These are phyloP conservation scores for Phyllostomus discolor DNA, from an alignment of 2,113 vertebrate species.

Conservation along the genomic window DNA sequence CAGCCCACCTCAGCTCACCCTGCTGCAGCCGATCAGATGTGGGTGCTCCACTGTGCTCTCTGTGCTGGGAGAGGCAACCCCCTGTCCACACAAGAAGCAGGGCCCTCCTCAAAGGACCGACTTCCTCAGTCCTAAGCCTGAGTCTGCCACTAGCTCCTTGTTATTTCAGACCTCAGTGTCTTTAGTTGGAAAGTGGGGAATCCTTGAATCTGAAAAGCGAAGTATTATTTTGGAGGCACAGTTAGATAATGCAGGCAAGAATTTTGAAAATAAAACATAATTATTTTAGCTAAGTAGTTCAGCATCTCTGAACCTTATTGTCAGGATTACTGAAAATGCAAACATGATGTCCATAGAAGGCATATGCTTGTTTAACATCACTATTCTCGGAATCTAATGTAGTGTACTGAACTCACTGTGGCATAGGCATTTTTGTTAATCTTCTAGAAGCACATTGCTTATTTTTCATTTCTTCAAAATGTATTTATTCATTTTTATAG, in stretches of 20 bases:
- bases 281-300: constrained; percentile 18
- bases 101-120: not conserved
- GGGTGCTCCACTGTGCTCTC: not conserved
- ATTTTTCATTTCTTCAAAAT: not conserved
- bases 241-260: not conserved
- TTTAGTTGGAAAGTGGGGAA: not conserved
- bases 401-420: fast-evolving
- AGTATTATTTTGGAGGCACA: constrained; percentile 20
- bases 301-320: not conserved
- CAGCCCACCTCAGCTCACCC: fast-evolving
- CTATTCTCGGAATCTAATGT: not conserved
- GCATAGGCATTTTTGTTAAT: no score
- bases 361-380: not conserved
- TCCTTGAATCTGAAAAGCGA: not conserved
- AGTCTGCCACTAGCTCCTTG: not conserved
- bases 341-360: not conserved
- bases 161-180: not conserved
- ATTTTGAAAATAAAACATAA: constrained; percentile 10
- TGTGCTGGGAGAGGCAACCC: fast-evolving
- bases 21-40: fast-evolving
- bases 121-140: not conserved
- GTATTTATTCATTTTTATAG: not conserved
- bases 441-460: not conserved
- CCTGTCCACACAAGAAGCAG: fast-evolving
- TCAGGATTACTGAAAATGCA: not conserved